Percentiles rank a stretch among this genome's conserved stretches.
phyloP scores from a whole-genome alignment of 2,797 vertebrate species.

The Monodelphis domestica region DNA sequence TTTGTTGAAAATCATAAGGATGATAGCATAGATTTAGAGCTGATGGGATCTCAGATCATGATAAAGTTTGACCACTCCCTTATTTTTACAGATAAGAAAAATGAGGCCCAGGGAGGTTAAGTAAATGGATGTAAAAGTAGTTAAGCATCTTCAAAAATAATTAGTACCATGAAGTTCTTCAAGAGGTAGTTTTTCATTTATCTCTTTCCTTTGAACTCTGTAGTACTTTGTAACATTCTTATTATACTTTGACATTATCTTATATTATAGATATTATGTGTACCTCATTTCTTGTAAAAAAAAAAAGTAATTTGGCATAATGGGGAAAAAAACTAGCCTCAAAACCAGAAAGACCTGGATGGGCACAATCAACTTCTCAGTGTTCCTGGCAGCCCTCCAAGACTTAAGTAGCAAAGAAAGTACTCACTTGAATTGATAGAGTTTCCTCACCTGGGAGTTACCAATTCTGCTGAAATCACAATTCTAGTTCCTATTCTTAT shows the following conservation, averaged over 20 bases:
- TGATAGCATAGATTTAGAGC: not conserved
- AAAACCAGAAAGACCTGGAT: not conserved
- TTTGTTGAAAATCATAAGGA: slow-evolving; percentile 26
- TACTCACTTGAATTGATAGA: not conserved
- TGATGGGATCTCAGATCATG: not conserved
- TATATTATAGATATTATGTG: not conserved
- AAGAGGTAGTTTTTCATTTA: not conserved
- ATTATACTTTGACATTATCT: not conserved
- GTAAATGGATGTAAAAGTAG: not conserved
- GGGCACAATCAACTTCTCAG: not conserved
- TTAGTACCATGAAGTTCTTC: not conserved
- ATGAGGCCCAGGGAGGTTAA: not conserved
- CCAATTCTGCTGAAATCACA: not conserved
- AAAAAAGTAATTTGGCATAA: not conserved
- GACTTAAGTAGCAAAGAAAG: not conserved
- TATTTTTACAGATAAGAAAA: not conserved
- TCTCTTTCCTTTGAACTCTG: not conserved
- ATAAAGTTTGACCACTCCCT: not conserved
- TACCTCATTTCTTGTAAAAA: not conserved
- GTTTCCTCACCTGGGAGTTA: not conserved
- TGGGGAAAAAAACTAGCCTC: not conserved
- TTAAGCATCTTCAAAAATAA: not conserved
- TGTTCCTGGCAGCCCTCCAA: not conserved
- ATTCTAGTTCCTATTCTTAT: not conserved
- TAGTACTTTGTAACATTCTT: not conserved